Percentiles rank a stretch among this genome's conserved stretches.
These are phyloP conservation scores for Sesamia nonagrioides DNA, from an alignment of 1,140 invertebrate genomes.

Conservation along the genomic window DNA sequence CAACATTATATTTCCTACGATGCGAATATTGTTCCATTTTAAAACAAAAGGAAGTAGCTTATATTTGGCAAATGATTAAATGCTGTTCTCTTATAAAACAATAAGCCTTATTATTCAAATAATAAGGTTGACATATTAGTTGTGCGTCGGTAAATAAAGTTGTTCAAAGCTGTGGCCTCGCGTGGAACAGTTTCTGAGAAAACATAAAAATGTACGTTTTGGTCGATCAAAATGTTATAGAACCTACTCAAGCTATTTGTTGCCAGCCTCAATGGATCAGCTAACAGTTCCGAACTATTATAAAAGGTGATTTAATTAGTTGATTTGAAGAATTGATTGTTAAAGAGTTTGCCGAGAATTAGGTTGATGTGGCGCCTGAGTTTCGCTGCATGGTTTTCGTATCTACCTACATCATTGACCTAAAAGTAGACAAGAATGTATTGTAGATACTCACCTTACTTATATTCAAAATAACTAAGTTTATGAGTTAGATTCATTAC, in stretches of 20 bases:
- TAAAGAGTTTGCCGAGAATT: too few relatives aligned
- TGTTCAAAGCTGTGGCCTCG: conserved; percentile 41
- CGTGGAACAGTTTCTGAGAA: conserved; percentile 53
- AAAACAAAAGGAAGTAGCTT: conserved; percentile 57
- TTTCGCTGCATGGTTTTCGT: too few relatives aligned
- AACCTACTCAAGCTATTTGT: conserved; percentile 51
- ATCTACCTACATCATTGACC: too few relatives aligned
- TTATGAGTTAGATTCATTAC: too few relatives aligned
- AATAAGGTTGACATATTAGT: conserved; percentile 28
- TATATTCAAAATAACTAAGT: too few relatives aligned
- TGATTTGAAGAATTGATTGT: too few relatives aligned
- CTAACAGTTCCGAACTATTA: neutral
- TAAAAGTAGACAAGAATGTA: too few relatives aligned
- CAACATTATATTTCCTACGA: conserved; percentile 8
- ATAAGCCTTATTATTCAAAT: neutral
- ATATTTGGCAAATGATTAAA: neutral
- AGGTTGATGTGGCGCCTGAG: too few relatives aligned
- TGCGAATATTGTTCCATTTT: conserved; percentile 53
- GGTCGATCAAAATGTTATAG: conserved; percentile 59
- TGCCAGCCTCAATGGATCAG: conserved; percentile 24
- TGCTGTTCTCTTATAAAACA: neutral
- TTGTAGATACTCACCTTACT: too few relatives aligned
- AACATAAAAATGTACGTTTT: conserved; percentile 60
- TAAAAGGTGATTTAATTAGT: neutral
- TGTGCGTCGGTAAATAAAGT: conserved; percentile 4